A percentile compares a stretch with the other conserved stretches of the same genome.
phyloP scores from a whole-genome alignment of 1,140 invertebrate species.

The Drosophila tropicalis region DNA sequence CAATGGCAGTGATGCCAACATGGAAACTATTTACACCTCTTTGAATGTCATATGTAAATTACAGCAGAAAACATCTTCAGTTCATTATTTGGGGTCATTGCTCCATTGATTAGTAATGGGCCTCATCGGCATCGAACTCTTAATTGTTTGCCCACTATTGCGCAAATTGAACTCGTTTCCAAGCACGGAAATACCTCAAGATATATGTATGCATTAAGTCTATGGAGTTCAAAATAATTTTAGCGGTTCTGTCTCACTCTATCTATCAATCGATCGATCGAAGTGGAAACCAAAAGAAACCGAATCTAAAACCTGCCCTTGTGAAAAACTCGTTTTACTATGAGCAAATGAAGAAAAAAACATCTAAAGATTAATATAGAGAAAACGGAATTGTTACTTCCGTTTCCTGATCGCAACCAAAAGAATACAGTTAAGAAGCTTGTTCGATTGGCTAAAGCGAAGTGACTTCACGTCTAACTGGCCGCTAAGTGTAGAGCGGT shows the following conservation, averaged over 20 bases:
- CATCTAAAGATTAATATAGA: conserved; percentile 60
- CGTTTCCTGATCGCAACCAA: conserved; percentile 69
- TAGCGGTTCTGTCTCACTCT: conserved; percentile 35
- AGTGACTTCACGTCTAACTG: background rate
- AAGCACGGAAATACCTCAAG: conserved; percentile 58
- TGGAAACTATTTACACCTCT: background rate
- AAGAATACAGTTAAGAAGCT: conserved; percentile 47
- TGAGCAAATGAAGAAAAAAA: conserved; percentile 20
- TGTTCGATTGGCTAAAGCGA: background rate
- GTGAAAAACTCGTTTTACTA: conserved; percentile 61
- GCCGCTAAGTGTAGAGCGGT: conserved; percentile 27
- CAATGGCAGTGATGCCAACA: background rate
- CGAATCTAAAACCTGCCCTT: conserved; percentile 57
- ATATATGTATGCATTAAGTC: conserved; percentile 20
- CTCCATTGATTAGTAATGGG: conserved; percentile 19
- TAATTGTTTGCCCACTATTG: conserved; percentile 25
- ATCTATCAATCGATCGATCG: conserved; percentile 41
- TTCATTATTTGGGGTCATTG: conserved; percentile 29
- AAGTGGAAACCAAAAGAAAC: conserved; percentile 32
- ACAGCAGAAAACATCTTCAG: background rate
- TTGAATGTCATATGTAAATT: conserved; percentile 10
- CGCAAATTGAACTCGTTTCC: conserved; percentile 71
- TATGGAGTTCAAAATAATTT: conserved; percentile 31
- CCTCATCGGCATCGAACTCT: conserved; percentile 28
- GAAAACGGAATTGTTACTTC: conserved; percentile 60